phyloP scores from a whole-genome alignment of 2,888 invertebrate genomes.

The Teleiodes luculella region DNA sequence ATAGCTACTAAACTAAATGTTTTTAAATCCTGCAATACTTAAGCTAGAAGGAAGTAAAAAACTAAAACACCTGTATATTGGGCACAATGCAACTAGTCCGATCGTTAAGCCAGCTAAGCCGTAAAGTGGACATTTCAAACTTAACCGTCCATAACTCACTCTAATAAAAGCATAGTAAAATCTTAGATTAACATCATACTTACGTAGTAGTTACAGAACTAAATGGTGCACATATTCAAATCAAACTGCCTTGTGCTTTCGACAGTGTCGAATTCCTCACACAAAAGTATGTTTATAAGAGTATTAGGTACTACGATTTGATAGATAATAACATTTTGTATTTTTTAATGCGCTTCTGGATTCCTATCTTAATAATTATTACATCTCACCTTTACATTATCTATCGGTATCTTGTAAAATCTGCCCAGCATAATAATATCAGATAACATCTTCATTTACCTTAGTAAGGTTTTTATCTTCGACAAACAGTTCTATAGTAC shows the following conservation, averaged over 20 bases:
- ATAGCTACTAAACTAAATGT: too few species aligned
- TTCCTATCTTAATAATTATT: too few species aligned
- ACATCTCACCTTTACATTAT: too few species aligned
- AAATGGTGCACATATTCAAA: slow-evolving; percentile 2
- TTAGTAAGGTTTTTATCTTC: too few species aligned
- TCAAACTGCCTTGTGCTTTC: neutral
- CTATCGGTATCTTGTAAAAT: too few species aligned
- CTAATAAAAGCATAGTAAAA: neutral
- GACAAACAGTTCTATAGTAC: too few species aligned
- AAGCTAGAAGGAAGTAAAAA: too few species aligned
- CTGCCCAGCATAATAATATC: too few species aligned
- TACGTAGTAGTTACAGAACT: neutral
- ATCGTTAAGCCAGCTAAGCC: neutral
- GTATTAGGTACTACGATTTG: neutral
- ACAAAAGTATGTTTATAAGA: too few species aligned
- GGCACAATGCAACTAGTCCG: neutral
- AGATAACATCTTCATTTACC: too few species aligned
- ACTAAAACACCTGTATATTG: neutral
- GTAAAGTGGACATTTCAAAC: slow-evolving; percentile 1
- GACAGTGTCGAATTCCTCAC: neutral
- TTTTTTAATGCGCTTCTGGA: neutral
- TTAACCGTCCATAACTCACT: neutral
- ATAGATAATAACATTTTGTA: neutral
- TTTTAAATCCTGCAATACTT: too few species aligned
- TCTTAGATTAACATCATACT: neutral